Conservation (phyloP, 2,797 vertebrate species). For the Helostoma temminkii region DNA sequence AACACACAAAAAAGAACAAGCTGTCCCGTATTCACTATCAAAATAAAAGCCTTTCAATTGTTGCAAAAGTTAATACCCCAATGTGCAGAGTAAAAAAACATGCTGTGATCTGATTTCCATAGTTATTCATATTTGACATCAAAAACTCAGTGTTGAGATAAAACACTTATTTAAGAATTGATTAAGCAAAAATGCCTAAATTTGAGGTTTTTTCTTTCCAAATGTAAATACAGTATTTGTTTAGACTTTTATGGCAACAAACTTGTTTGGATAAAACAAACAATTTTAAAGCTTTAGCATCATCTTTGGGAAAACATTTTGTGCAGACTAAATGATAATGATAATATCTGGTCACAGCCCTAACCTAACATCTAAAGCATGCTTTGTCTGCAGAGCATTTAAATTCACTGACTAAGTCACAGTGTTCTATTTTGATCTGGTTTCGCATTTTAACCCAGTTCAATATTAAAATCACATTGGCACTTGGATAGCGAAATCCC, state of each 20-base stretch:
- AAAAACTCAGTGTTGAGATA: neutral
- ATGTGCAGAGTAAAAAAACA: neutral
- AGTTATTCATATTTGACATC: conserved; percentile 1
- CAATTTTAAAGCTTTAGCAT: no score
- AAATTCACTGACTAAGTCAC: conserved; percentile 20
- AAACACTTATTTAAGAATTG: neutral
- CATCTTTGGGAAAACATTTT: no score
- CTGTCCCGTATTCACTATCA: neutral
- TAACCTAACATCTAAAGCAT: neutral
- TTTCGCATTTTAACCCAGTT: conserved; percentile 41
- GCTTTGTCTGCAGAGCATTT: conserved; percentile 12
- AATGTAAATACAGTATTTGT: neutral
- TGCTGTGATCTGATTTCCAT: neutral
- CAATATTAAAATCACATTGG: conserved; percentile 45
- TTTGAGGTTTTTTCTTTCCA: neutral
- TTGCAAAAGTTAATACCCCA: neutral
- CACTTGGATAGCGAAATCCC: conserved; percentile 39
- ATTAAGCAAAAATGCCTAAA: neutral
- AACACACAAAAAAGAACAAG: neutral
- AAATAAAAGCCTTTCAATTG: conserved; percentile 3
- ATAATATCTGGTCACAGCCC: neutral
- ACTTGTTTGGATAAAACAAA: no score
- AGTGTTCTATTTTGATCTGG: conserved; percentile 30
- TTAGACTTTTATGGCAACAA: no score
- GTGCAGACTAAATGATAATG: no score